Percentiles rank a stretch among this genome's conserved stretches.
These are phyloP conservation scores for Corythoichthys intestinalis DNA, from an alignment of 2,113 vertebrate genomes.

Conservation along the genomic window DNA sequence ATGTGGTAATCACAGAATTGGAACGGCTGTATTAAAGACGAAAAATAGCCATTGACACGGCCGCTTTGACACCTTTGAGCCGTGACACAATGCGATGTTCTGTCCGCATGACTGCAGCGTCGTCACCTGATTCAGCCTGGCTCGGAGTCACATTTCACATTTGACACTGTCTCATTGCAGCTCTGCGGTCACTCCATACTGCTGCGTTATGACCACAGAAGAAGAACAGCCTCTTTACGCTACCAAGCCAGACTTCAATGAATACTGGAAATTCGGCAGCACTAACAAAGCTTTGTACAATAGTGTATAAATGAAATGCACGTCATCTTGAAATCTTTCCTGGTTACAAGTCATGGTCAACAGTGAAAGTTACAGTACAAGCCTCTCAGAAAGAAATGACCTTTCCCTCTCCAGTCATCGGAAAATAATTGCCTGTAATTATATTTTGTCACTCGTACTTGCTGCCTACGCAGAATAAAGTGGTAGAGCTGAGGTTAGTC, in stretches of 20 bases:
- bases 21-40: neutral
- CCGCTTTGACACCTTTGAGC: slow-evolving; percentile 5
- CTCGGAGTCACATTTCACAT: slow-evolving; percentile 37
- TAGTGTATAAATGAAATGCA: too few relatives aligned
- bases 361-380: neutral
- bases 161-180: slow-evolving; percentile 21
- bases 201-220: slow-evolving; percentile 28
- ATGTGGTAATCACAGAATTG: neutral
- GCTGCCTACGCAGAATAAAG: slow-evolving; percentile 13
- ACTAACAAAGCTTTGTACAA: too few relatives aligned
- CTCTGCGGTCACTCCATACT: slow-evolving; percentile 17
- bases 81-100: slow-evolving; percentile 24
- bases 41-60: too few relatives aligned
- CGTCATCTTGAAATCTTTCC: too few relatives aligned
- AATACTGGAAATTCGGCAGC: too few relatives aligned
- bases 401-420: slow-evolving; percentile 40
- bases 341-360: too few relatives aligned
- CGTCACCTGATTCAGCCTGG: slow-evolving; percentile 28
- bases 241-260: neutral
- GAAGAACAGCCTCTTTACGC: neutral
- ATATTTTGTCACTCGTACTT: slow-evolving; percentile 38
- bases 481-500: neutral
- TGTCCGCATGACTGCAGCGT: slow-evolving; percentile 19
- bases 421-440: slow-evolving; percentile 49
- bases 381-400: slow-evolving; percentile 6